Conservation (phyloP, 1,140 invertebrate species). For the Leptinotarsa texana region DNA sequence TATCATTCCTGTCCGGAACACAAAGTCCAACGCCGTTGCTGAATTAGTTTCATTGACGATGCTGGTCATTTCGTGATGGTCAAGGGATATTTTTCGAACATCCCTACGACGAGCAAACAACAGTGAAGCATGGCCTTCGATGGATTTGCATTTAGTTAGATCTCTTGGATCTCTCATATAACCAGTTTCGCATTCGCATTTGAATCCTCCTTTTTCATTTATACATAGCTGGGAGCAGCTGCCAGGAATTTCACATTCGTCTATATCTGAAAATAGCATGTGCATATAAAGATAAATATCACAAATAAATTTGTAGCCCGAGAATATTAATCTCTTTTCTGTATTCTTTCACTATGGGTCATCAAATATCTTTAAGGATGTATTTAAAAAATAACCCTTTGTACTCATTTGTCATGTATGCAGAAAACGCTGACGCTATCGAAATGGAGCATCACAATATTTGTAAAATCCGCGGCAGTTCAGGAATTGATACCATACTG, state of each 20-base stretch:
- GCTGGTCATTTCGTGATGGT: conserved; percentile 87
- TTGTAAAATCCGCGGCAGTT: too few relatives aligned
- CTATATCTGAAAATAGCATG: conserved; percentile 68
- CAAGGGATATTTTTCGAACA: conserved; percentile 86
- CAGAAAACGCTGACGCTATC: too few relatives aligned
- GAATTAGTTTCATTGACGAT: conserved; percentile 86
- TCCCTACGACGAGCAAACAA: conserved; percentile 84
- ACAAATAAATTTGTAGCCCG: not conserved
- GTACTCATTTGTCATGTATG: too few relatives aligned
- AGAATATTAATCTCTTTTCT: too few relatives aligned
- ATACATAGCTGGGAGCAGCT: conserved; percentile 91
- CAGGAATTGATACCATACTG: too few relatives aligned
- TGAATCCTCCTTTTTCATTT: conserved; percentile 89
- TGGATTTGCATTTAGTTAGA: conserved; percentile 82
- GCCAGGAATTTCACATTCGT: conserved; percentile 88
- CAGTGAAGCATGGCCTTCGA: conserved; percentile 82
- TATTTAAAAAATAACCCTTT: too few relatives aligned
- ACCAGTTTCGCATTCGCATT: conserved; percentile 87
- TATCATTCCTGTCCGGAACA: conserved; percentile 87
- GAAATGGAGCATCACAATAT: too few relatives aligned
- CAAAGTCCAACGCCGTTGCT: conserved; percentile 86
- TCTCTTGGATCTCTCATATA: conserved; percentile 85
- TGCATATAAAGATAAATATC: not conserved
- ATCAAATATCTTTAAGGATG: too few relatives aligned
- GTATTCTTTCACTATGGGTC: too few relatives aligned